A percentile compares a stretch with the other conserved stretches of the same genome.
Evolutionary conservation across 2,113 vertebrate species (phyloP).

Genomic region (Jacana jacana): DNA sequence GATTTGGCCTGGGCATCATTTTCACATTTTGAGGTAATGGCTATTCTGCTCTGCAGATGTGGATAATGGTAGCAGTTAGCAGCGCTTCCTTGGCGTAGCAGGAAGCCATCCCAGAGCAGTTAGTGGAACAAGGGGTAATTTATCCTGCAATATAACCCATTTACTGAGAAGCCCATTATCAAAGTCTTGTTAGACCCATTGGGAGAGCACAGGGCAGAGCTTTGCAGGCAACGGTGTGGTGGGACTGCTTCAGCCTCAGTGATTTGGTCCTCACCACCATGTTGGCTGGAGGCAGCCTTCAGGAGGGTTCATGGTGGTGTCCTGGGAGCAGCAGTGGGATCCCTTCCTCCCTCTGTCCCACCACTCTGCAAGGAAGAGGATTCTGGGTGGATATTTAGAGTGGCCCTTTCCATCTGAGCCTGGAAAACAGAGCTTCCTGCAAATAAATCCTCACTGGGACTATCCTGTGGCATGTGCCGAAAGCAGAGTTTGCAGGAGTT

Average conservation of each 20-base stretch:
- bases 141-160: background rate
- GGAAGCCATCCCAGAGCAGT: background rate
- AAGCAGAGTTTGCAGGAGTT: background rate
- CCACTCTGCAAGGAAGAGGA: background rate
- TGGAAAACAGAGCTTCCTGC: background rate
- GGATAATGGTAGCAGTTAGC: fast-evolving
- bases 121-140: background rate
- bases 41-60: background rate
- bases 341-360: background rate
- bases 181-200: background rate
- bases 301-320: background rate
- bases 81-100: background rate
- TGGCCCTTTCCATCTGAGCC: background rate
- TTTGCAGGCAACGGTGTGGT: fast-evolving
- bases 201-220: background rate
- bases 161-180: background rate
- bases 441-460: background rate
- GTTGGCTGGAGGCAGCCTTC: background rate
- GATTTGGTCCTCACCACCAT: fast-evolving
- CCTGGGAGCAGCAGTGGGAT: background rate
- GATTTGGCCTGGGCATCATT: background rate
- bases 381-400: background rate
- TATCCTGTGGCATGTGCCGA: background rate
- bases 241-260: background rate
- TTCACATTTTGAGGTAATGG: background rate